Evolutionary conservation across 2,113 vertebrate species (phyloP), one percentile per base, ranked within the genome.

Genomic region (Phalacrocorax pelagicus): DNA sequence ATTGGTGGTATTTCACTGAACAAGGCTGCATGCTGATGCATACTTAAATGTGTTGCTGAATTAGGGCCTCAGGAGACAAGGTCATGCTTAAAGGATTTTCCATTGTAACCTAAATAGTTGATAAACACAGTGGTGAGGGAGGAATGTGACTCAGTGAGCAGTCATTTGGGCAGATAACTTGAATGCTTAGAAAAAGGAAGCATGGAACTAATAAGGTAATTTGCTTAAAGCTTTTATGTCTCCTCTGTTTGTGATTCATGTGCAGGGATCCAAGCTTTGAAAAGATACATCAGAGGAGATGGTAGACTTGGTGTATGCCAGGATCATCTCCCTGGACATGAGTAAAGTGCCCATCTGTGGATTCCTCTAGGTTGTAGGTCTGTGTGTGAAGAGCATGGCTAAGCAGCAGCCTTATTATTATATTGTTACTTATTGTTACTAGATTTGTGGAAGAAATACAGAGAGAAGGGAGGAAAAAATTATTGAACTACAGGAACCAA

Each of bases 1-100:
- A 84, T 75, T 55, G 59, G 78, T 63, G 65, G 38, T 62, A 66
- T 92, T 96, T 88, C 74, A 44, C 22, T 17, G 90, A 96, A 75
- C 51, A 80, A 66, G 62, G 38, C 67, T 81, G 69, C n/a, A 7
- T 83, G 79, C 55, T 93, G 75, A 55, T 73, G 69, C 82, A 78
- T 83, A 90, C 74, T 58, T 21, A 70, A 94, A 77, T 29, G 20
- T 44, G 29, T 8, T 59, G 52, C 59, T 93, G 94, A 88, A 93
- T 86, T 94, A 92, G 27, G 49, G 63, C 90, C 82, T 81, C 75
- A 24, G 59, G 72, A 90, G 80, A 86, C 85, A 74, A 83, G 86
- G 72, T 93, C 92, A 84, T 40, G 79, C 74, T 88, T 73, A 90
- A 88, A 88, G 72, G 72, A 92, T 93, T 95, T 96, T 96, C 91